Evolutionary conservation across 2,797 vertebrate species (phyloP), one percentile per base, ranked within the genome.

Genomic region (Lateolabrax maculatus): DNA sequence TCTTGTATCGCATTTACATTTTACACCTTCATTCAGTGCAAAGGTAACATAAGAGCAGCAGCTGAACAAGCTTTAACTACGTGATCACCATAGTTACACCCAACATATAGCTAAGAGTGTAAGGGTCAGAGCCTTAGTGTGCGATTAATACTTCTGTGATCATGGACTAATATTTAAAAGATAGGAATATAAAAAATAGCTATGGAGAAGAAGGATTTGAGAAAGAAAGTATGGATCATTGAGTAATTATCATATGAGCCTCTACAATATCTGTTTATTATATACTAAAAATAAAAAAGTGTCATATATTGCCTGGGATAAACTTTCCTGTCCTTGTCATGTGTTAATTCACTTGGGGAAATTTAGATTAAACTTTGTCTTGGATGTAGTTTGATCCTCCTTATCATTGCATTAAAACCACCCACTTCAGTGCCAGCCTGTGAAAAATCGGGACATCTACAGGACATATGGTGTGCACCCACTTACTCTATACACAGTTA

Each of bases 391-490:
- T 71, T 67, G 9, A 89, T 88, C 86, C 74, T 34, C 84, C 87
- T 72, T 86, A 74, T 90, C 84, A 88, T 83, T 85, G 43, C 70
- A 75, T 93, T 92, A 83, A 88, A 79, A 55, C 21, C 80, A 6
- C 29, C 78, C 70, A 77, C 90, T 90, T 86, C 75, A 88, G 0
- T 37, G 61, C 9, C 89, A 90, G 90, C 48, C 76, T 90, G 92
- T 92, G 87, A 75, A 88, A 55, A 93, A 94, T 94, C 72, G 10
- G 71, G n/a, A 80, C 76, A 62, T 87, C 62, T 56, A 29, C 68
- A 57, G 72, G 79, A 91, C 92, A 92, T 93, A 88, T 92, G 92
- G 83, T 19, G 75, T 36, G 25, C 58, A 48, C 74, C 75, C 86
- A 81, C 87, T 90, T 80, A 41, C 48, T 81, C 75, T 41, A 37